These are phyloP conservation scores for Zaprionus africanus DNA, from an alignment of 1,140 invertebrate species.

Conservation along the genomic window DNA sequence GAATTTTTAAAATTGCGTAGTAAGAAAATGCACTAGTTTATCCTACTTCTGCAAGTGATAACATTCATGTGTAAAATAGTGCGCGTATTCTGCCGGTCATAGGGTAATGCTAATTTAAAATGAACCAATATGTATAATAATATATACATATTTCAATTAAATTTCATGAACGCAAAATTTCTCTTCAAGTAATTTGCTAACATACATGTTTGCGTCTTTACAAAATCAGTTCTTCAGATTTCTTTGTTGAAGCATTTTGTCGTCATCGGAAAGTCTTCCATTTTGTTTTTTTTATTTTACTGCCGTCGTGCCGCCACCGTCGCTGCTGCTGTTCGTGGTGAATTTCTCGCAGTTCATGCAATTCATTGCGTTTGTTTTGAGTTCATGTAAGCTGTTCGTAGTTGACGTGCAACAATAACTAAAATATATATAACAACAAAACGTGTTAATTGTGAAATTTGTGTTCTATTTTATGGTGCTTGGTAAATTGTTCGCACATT, in stretches of 20 bases:
- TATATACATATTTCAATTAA: neutral
- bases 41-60: slow-evolving; percentile 22
- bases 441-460: slow-evolving; percentile 18
- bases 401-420: slow-evolving; percentile 1
- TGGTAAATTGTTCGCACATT: neutral
- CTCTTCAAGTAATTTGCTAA: slow-evolving; percentile 15
- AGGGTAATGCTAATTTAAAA: neutral
- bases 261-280: slow-evolving; percentile 74
- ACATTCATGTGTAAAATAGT: slow-evolving; percentile 21
- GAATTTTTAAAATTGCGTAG: slow-evolving; percentile 79
- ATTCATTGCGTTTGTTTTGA: slow-evolving; percentile 65
- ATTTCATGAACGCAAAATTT: slow-evolving; percentile 37
- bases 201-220: slow-evolving; percentile 20
- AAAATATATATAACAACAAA: slow-evolving; percentile 21
- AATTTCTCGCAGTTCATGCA: slow-evolving; percentile 68
- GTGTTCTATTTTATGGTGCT: slow-evolving; percentile 27
- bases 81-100: slow-evolving; percentile 34
- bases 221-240: slow-evolving; percentile 65
- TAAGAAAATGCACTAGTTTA: slow-evolving; percentile 52
- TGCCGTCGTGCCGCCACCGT: slow-evolving; percentile 50
- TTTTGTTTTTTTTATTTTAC: slow-evolving; percentile 69
- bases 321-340: slow-evolving; percentile 63
- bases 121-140: neutral
- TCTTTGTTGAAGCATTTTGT: slow-evolving; percentile 74
- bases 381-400: slow-evolving; percentile 21